phyloP scores from a whole-genome alignment of 2,888 invertebrate species.

The Spilarctia lutea region DNA sequence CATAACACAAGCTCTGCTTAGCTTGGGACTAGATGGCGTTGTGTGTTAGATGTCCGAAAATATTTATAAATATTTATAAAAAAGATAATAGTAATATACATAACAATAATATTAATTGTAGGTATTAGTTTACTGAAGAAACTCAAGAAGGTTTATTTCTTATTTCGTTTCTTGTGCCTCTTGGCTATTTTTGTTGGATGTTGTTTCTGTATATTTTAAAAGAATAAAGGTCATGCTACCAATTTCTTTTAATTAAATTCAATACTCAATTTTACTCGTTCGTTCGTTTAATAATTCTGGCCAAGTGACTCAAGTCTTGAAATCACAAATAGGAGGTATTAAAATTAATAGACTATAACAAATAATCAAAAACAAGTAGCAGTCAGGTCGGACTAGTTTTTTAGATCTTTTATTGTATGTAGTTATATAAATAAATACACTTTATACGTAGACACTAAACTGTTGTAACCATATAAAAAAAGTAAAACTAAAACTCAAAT shows the following conservation, averaged over 20 bases:
- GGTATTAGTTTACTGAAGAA: not conserved
- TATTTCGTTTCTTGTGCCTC: too few species aligned
- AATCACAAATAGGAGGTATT: not conserved
- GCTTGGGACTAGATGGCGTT: too few species aligned
- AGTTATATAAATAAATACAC: not conserved
- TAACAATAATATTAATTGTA: not conserved
- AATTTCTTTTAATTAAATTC: not conserved
- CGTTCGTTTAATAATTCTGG: not conserved
- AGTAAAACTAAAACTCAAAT: too few species aligned
- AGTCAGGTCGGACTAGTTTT: too few species aligned
- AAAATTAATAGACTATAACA: too few species aligned
- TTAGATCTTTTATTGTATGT: not conserved
- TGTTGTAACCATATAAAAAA: too few species aligned
- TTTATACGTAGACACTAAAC: not conserved
- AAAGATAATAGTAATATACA: too few species aligned
- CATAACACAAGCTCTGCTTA: too few species aligned
- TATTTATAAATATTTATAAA: too few species aligned
- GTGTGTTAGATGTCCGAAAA: too few species aligned
- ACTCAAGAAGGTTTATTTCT: not conserved
- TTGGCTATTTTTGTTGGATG: not conserved
- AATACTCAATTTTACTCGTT: too few species aligned
- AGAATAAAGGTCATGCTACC: not conserved
- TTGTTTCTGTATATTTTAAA: not conserved
- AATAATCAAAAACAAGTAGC: too few species aligned
- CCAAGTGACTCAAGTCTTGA: not conserved